Evolutionary conservation across 2,888 invertebrate species (phyloP), one percentile per base, ranked within the genome.

Genomic region (Drosophila siamana): DNA sequence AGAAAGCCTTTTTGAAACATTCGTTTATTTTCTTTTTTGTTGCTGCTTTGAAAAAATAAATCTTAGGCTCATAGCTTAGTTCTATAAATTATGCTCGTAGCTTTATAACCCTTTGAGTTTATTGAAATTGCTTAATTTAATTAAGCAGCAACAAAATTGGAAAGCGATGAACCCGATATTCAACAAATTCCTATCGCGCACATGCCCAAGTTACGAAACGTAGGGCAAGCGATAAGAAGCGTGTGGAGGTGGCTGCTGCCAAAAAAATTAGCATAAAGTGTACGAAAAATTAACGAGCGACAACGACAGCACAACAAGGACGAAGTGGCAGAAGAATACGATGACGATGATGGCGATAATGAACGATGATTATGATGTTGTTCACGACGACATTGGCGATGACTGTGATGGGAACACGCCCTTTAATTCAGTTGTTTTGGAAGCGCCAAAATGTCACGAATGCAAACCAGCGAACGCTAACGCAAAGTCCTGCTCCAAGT

Each of bases 191-290:
- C 16, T 15, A 13, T 1, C 24, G 72, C 24, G 46, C 57, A 61
- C 56, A 82, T 67, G 71, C 76, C 61, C 44, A 57, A 61, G 54
- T 61, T 46, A 47, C 69, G 68, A 50, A 50, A 48, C 41, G 68
- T 50, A 57, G 75, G 60, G 64, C 55, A 61, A 69, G 61, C 48
- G 55, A 64, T 61, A 52, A 64, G 64, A 69, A 66, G 54, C 62
- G 63, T 62, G 52, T 69, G 56, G 59, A 43, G 62, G 51, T 52
- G 69, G 52, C 30, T 63, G 61, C 55, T 79, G 78, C 59, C 73
- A 85, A 81, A 86, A 73, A 84, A 88, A 88, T 84, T 84, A 84
- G 81, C 85, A 86, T 86, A 84, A 84, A 74, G 71, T 76, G 69
- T 69, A 73, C 61, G 70, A 73, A 85, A 86, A 74, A 78, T 88